Percentiles rank a stretch among this genome's conserved stretches.
Evolutionary conservation across 2,797 vertebrate genomes (phyloP).

Genomic region (Chelidonichthys spinosus): DNA sequence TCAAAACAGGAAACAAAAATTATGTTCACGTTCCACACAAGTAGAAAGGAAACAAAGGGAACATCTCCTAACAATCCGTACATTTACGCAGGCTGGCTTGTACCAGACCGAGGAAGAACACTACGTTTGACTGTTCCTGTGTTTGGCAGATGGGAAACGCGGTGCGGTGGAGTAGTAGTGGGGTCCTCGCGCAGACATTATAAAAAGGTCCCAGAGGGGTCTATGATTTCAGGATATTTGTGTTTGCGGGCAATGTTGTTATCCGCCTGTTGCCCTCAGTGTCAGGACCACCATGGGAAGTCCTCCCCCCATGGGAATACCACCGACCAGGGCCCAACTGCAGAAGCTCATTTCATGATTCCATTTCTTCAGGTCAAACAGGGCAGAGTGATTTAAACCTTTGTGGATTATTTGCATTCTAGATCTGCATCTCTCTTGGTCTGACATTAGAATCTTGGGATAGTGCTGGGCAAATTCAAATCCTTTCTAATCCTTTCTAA

Average conservation of each 20-base stretch:
- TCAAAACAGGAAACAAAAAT: background rate
- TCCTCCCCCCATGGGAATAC: conserved; percentile 40
- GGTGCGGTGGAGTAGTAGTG: background rate
- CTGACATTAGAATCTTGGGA: background rate
- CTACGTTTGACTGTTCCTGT: conserved; percentile 12
- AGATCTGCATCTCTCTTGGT: background rate
- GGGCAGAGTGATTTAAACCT: background rate
- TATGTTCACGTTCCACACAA: background rate
- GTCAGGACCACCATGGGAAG: conserved; percentile 74
- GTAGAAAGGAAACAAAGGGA: background rate
- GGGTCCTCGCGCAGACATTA: conserved; percentile 32
- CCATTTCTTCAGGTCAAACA: conserved; percentile 28
- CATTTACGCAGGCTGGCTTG: background rate
- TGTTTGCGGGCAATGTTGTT: conserved; percentile 63
- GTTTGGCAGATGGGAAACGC: conserved; percentile 42
- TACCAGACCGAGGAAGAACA: background rate
- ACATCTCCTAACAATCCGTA: background rate
- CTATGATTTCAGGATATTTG: conserved; percentile 73
- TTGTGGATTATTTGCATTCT: background rate
- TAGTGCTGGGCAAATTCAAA: background rate
- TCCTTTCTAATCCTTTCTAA: background rate
- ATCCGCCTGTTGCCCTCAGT: conserved; percentile 56
- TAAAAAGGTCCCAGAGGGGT: conserved; percentile 45
- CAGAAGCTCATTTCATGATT: conserved; percentile 42
- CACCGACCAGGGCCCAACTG: conserved; percentile 17